Evolutionary conservation across 2,113 vertebrate genomes (phyloP).

Genomic region (Cercopithecus mona): DNA sequence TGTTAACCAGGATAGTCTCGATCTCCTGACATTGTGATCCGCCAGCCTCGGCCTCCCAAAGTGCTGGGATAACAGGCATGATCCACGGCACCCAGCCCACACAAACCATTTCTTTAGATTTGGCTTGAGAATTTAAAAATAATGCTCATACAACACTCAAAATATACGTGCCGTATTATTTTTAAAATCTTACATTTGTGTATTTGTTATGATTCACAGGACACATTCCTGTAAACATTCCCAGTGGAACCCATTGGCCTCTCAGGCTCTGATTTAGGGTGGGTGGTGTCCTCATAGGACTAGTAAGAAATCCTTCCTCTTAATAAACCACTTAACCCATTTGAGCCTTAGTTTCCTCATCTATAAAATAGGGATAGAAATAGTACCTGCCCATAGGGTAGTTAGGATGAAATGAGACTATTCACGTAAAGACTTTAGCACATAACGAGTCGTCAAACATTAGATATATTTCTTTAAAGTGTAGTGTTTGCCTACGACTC

Average conservation of each 20-base stretch:
- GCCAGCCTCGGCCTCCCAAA: too few species aligned
- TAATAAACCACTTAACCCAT: not conserved
- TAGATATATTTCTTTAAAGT: not conserved
- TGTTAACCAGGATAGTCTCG: too few species aligned
- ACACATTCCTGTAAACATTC: not conserved
- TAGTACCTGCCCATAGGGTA: not conserved
- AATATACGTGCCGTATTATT: not conserved
- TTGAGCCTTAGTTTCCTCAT: conserved; percentile 11
- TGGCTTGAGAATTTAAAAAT: conserved; percentile 22
- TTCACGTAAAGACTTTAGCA: not conserved
- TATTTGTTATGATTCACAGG: not conserved
- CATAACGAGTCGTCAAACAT: not conserved
- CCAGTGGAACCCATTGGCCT: not conserved
- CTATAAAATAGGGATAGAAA: conserved; percentile 33
- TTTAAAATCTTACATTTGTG: not conserved
- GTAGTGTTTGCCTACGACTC: not conserved
- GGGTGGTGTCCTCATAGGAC: not conserved
- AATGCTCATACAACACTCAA: not conserved
- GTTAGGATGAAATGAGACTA: not conserved
- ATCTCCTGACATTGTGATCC: too few species aligned
- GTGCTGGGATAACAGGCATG: too few species aligned
- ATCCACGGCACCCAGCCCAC: too few species aligned
- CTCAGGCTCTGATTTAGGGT: not conserved
- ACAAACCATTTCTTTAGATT: not conserved
- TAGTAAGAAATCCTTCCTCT: not conserved